Evolutionary conservation across 2,888 invertebrate genomes (phyloP).

Genomic region (Lepidochrysops patricia): DNA sequence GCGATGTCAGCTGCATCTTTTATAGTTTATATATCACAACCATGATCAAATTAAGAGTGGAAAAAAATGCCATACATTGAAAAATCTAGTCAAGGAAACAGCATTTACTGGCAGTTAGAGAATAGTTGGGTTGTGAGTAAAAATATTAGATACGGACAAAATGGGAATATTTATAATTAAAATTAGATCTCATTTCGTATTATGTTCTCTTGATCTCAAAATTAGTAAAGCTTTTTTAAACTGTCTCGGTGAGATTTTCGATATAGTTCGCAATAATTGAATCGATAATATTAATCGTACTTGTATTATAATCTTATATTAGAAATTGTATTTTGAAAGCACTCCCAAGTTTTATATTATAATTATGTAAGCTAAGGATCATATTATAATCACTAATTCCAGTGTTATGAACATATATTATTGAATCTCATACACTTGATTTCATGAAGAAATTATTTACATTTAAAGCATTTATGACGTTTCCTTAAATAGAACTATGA

Average conservation of each 20-base stretch:
- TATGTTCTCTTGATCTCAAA: slow-evolving; percentile 61
- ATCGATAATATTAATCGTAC: slow-evolving; percentile 5
- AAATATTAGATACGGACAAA: slow-evolving; percentile 56
- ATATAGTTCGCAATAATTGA: slow-evolving; percentile 15
- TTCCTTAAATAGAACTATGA: slow-evolving; percentile 2
- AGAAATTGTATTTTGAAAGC: slow-evolving; percentile 29
- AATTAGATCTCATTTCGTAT: slow-evolving; percentile 57
- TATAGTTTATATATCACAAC: neutral
- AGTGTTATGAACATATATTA: slow-evolving; percentile 1
- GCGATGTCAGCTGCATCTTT: slow-evolving; percentile 2
- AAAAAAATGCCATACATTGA: slow-evolving; percentile 50
- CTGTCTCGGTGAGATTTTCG: slow-evolving; percentile 10
- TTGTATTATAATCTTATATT: slow-evolving; percentile 25
- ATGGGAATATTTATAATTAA: slow-evolving; percentile 35
- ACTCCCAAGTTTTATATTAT: slow-evolving; percentile 26
- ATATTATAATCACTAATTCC: slow-evolving; percentile 14
- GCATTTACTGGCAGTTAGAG: slow-evolving; percentile 48
- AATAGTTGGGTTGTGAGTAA: slow-evolving; percentile 70
- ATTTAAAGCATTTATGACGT: slow-evolving; percentile 3
- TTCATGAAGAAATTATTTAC: neutral
- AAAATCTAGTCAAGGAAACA: slow-evolving; percentile 35
- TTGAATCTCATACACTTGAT: neutral
- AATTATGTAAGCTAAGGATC: slow-evolving; percentile 28
- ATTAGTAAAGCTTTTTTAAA: slow-evolving; percentile 29
- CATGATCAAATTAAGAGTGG: neutral